phyloP scores from a whole-genome alignment of 2,888 invertebrate species.

The Bugula neritina region DNA sequence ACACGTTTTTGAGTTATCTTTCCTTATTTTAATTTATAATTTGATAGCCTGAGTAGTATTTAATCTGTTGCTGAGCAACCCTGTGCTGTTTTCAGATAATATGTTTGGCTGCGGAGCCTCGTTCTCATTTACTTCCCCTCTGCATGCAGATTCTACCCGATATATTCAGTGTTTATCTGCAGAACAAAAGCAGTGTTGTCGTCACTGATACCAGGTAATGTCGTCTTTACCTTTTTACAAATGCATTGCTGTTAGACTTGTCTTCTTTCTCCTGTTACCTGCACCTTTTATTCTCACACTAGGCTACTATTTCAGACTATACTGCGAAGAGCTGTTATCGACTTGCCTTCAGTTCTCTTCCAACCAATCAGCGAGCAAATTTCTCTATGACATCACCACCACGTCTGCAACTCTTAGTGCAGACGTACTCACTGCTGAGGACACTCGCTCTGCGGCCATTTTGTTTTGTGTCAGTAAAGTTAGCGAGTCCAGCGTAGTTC shows the following conservation, averaged over 20 bases:
- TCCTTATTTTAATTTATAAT: too few relatives aligned
- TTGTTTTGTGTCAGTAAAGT: constrained; percentile 17
- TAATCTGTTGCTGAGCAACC: too few relatives aligned
- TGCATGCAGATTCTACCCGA: constrained; percentile 22
- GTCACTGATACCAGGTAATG: constrained; percentile 1
- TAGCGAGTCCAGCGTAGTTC: not conserved
- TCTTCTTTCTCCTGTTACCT: too few relatives aligned
- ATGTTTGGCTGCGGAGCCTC: constrained; percentile 12
- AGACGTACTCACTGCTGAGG: not conserved
- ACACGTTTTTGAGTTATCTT: too few relatives aligned
- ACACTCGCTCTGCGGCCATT: not conserved
- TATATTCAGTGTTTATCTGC: constrained; percentile 14
- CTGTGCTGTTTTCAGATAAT: not conserved
- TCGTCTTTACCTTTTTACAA: too few relatives aligned
- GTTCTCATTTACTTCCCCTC: not conserved
- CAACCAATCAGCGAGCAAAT: not conserved
- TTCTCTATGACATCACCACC: constrained; percentile 5
- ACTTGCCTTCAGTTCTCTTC: constrained; percentile 34
- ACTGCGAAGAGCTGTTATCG: constrained; percentile 35
- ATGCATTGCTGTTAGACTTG: too few relatives aligned
- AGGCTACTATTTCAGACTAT: constrained; percentile 32
- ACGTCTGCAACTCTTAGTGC: not conserved
- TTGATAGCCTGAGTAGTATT: too few relatives aligned
- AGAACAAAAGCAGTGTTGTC: not conserved
- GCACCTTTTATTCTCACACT: not conserved